A percentile compares a stretch with the other conserved stretches of the same genome.
Conservation (phyloP, 2,797 vertebrate genomes). For the Pseudocheirus occidentalis region DNA sequence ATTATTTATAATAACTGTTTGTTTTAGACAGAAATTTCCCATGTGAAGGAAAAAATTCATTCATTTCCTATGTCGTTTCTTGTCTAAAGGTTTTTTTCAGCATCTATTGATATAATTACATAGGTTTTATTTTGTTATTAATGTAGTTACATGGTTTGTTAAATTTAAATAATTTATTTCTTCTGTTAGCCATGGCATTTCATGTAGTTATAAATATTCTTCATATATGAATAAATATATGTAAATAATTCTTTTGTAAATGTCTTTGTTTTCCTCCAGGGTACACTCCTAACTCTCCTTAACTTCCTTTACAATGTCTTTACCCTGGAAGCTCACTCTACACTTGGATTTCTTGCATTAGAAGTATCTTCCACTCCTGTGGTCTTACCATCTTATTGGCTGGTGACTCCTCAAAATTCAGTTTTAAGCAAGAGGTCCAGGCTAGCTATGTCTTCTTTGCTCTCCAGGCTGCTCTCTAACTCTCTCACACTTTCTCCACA, state of each 20-base stretch:
- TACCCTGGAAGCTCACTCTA: background rate
- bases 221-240: background rate
- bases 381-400: background rate
- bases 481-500: background rate
- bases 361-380: background rate
- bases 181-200: no score
- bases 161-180: background rate
- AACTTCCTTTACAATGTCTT: background rate
- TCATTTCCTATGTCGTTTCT: background rate
- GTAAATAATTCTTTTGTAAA: background rate
- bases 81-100: no score
- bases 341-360: background rate
- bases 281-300: background rate
- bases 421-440: background rate
- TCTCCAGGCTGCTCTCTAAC: background rate
- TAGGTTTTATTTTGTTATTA: background rate
- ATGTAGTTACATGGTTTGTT: background rate
- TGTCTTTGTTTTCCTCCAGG: background rate
- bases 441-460: background rate
- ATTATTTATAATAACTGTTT: background rate
- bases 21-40: background rate
- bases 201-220: no score
- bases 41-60: background rate
- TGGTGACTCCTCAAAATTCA: background rate
- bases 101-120: background rate